A percentile compares a stretch with the other conserved stretches of the same genome.
Evolutionary conservation across 2,888 invertebrate genomes (phyloP).

Genomic region (Perithous albicinctus): DNA sequence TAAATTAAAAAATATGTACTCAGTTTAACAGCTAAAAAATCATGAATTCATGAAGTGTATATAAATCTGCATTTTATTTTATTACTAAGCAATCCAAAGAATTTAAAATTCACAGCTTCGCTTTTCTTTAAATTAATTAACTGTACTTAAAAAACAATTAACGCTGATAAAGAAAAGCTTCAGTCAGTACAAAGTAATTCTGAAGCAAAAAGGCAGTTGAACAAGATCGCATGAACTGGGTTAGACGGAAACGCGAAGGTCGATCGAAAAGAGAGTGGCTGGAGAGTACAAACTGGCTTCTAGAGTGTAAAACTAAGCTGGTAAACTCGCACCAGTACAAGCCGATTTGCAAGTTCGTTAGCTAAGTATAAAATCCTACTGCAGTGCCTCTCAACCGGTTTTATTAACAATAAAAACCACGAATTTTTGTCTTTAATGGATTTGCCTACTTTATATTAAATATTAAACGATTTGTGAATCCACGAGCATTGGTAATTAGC

Average conservation of each 20-base stretch:
- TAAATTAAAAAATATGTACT: too few species aligned
- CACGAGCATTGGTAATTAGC: too few species aligned
- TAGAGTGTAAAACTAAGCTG: constrained; percentile 17
- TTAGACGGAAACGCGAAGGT: constrained; percentile 75
- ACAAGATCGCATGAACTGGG: constrained; percentile 68
- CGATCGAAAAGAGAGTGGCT: constrained; percentile 80
- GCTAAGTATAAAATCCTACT: constrained; percentile 61
- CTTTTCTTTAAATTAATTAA: too few species aligned
- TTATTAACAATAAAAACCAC: neutral
- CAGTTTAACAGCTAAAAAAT: too few species aligned
- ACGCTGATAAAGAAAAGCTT: neutral
- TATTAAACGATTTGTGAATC: too few species aligned
- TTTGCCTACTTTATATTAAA: too few species aligned
- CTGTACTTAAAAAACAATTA: too few species aligned
- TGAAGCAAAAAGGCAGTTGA: constrained; percentile 35
- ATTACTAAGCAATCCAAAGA: too few species aligned
- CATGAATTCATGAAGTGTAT: too few species aligned
- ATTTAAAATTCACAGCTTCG: too few species aligned
- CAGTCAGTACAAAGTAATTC: neutral
- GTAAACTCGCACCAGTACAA: constrained; percentile 33
- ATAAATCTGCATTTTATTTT: too few species aligned
- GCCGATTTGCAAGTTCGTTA: constrained; percentile 74
- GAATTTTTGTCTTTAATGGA: too few species aligned
- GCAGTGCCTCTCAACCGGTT: constrained; percentile 61
- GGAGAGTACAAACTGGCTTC: constrained; percentile 34